Evolutionary conservation across 2,797 vertebrate genomes (phyloP).

Genomic region (Melanotaenia nigrans): DNA sequence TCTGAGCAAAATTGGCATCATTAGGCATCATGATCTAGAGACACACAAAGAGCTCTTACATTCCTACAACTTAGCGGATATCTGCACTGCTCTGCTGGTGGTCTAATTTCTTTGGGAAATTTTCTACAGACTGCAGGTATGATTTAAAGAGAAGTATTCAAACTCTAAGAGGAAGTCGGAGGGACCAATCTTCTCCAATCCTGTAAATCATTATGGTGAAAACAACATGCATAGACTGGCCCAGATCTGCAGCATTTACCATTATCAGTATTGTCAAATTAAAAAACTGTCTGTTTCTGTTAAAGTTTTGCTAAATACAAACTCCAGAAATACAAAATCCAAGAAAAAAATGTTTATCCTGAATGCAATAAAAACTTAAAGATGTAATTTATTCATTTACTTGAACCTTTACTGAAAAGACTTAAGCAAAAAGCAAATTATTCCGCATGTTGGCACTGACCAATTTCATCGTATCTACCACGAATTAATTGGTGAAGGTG

Average conservation of each 20-base stretch:
- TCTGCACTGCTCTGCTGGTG: conserved; percentile 21
- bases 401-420: not conserved
- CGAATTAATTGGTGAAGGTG: not conserved
- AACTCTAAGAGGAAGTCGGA: conserved; percentile 25
- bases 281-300: not conserved
- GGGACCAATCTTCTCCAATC: conserved; percentile 7
- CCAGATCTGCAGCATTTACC: not conserved
- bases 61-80: conserved; percentile 1
- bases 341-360: not conserved
- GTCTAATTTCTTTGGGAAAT: conserved; percentile 16
- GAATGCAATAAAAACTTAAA: not conserved
- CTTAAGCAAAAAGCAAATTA: not conserved
- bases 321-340: not conserved
- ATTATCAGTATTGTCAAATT: not conserved
- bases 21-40: conserved; percentile 23
- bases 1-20: conserved; percentile 34
- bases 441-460: not conserved
- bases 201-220: conserved; percentile 3
- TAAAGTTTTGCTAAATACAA: not conserved
- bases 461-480: not conserved
- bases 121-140: conserved; percentile 1
- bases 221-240: not conserved
- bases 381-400: not conserved
- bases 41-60: conserved; percentile 4
- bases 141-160: conserved; percentile 15